phyloP scores from a whole-genome alignment of 2,888 invertebrate genomes.

The Erebia ligea region DNA sequence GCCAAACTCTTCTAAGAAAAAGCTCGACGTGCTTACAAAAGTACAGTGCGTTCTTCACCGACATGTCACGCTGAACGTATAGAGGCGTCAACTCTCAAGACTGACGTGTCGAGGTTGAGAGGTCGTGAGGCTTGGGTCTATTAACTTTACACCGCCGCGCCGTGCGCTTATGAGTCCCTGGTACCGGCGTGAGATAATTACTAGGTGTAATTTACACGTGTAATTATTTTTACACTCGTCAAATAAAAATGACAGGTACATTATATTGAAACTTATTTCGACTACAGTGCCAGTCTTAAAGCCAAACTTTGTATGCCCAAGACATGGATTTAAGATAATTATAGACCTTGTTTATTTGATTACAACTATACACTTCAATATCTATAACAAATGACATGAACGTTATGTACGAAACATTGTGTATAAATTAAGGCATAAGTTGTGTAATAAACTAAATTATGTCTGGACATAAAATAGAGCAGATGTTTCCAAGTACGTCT shows the following conservation, averaged over 20 bases:
- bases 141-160: slow-evolving; percentile 34
- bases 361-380: no score
- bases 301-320: not conserved
- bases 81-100: slow-evolving; percentile 21
- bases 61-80: slow-evolving; percentile 23
- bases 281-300: not conserved
- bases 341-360: no score
- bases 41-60: slow-evolving; percentile 23
- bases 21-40: slow-evolving; percentile 9
- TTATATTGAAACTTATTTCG: not conserved
- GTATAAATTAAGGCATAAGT: not conserved
- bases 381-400: not conserved
- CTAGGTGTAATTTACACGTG: slow-evolving; percentile 22
- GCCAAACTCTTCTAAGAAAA: slow-evolving; percentile 10
- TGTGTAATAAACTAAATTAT: not conserved
- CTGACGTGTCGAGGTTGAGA: slow-evolving; percentile 34
- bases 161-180: slow-evolving; percentile 29
- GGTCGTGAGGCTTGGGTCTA: slow-evolving; percentile 32
- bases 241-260: slow-evolving; percentile 9
- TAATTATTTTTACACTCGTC: slow-evolving; percentile 16
- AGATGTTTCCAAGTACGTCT: slow-evolving; percentile 6
- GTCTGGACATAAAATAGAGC: not conserved
- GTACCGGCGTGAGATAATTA: slow-evolving; percentile 36
- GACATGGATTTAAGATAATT: no score
- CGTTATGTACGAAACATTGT: not conserved